Conservation (phyloP, 2,888 invertebrate genomes). For the Campopleginae sp. region DNA sequence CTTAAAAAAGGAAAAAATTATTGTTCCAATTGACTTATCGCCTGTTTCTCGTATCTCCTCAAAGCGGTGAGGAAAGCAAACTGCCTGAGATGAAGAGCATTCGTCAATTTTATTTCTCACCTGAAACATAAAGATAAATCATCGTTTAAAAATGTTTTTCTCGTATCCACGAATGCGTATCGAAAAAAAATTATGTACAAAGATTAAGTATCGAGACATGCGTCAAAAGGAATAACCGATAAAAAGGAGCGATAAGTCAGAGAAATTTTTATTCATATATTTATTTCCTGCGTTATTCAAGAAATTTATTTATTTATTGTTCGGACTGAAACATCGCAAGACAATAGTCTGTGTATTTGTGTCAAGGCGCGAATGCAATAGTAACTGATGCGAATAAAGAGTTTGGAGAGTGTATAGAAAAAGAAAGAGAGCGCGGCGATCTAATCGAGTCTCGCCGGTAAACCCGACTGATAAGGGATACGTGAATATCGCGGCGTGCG, state of each 20-base stretch:
- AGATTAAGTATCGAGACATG: neutral
- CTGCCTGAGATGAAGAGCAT: slow-evolving; percentile 2
- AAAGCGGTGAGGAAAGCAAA: neutral
- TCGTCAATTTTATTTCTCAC: slow-evolving; percentile 32
- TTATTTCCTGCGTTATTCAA: neutral
- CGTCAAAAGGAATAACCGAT: neutral
- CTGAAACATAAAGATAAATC: slow-evolving; percentile 57
- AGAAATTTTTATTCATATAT: neutral
- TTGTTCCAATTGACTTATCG: slow-evolving; percentile 2
- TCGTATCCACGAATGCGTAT: neutral
- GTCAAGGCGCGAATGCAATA: neutral
- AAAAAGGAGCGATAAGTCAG: neutral
- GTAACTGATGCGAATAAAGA: neutral
- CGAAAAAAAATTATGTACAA: neutral
- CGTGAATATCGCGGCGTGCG: neutral
- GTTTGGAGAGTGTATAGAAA: neutral
- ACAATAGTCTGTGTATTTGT: neutral
- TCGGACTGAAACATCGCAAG: neutral
- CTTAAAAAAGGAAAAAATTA: neutral
- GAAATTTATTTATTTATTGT: neutral
- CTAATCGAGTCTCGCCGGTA: slow-evolving; percentile 3
- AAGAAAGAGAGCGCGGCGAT: neutral
- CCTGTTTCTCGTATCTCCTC: neutral
- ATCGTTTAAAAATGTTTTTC: neutral
- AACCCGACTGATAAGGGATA: neutral